A percentile compares a stretch with the other conserved stretches of the same genome.
phyloP scores from a whole-genome alignment of 2,797 vertebrate species.

The Tarsius wallacei region DNA sequence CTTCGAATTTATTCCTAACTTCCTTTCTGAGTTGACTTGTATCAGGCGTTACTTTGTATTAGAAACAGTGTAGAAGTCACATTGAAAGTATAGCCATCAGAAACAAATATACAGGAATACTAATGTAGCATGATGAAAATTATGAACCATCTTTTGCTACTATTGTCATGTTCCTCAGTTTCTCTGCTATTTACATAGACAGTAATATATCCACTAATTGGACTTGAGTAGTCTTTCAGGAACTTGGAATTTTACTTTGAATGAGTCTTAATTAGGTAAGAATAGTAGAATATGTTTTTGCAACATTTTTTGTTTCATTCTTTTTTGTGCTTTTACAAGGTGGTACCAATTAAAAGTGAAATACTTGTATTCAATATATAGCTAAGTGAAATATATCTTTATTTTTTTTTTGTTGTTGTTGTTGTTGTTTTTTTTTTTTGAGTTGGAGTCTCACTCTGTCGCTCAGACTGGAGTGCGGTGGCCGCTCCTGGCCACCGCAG shows the following conservation, averaged over 20 bases:
- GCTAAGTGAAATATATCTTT: constrained; percentile 36
- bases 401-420: too few relatives aligned
- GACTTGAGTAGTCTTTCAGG: background rate
- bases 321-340: background rate
- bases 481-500: too few relatives aligned
- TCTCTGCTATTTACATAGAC: constrained; percentile 3
- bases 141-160: background rate
- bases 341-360: constrained; percentile 27
- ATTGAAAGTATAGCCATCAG: background rate
- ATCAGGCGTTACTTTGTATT: background rate
- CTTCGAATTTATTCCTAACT: constrained; percentile 11
- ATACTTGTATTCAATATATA: background rate
- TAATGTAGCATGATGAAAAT: background rate
- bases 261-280: background rate
- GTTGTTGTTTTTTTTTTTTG: too few relatives aligned
- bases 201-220: background rate
- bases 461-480: too few relatives aligned
- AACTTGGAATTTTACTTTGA: constrained; percentile 21
- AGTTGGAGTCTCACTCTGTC: too few relatives aligned
- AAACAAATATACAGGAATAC: background rate
- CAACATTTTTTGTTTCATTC: background rate
- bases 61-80: background rate
- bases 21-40: constrained; percentile 13
- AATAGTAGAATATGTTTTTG: background rate
- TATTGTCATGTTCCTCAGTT: background rate